A percentile compares a stretch with the other conserved stretches of the same genome.
These are phyloP conservation scores for Drosophila arawakana DNA, from an alignment of 1,140 invertebrate species.

Conservation along the genomic window DNA sequence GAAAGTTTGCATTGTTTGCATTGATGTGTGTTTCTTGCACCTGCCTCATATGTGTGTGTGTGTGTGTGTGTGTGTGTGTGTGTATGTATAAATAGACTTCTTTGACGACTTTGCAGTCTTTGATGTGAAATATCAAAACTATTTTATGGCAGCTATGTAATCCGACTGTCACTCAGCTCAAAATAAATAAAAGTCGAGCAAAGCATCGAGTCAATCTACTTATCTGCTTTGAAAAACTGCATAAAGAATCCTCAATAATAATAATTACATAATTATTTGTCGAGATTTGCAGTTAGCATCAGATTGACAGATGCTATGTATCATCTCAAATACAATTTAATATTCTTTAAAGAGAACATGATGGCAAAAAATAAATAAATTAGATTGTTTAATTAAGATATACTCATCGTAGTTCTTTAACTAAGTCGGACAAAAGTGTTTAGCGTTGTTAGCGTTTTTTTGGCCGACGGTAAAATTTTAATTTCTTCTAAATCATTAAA, in stretches of 20 bases:
- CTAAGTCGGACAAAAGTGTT: too few species aligned
- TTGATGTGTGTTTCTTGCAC: constrained; percentile 44
- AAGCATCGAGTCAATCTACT: neutral
- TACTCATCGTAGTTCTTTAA: too few species aligned
- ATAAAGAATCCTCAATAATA: neutral
- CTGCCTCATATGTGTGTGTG: constrained; percentile 5
- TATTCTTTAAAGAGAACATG: too few species aligned
- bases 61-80: neutral
- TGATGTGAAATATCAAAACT: constrained; percentile 40
- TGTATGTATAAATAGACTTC: neutral
- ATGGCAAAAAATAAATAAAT: too few species aligned
- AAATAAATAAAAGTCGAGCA: constrained; percentile 19
- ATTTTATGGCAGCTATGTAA: constrained; percentile 33
- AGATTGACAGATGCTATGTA: too few species aligned
- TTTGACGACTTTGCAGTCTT: constrained; percentile 23
- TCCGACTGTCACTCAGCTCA: neutral
- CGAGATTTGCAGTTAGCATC: neutral
- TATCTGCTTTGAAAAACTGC: neutral
- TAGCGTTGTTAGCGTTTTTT: too few species aligned
- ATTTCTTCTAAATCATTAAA: too few species aligned
- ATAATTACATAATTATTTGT: neutral
- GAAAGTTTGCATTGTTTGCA: constrained; percentile 44
- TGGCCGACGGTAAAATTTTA: too few species aligned
- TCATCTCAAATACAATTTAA: too few species aligned
- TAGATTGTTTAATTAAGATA: neutral